These are phyloP conservation scores for Hydractinia symbiolongicarpus DNA, from an alignment of 30 jellyfish, hydroid and myxozoan genomes.

Conservation along the genomic window DNA sequence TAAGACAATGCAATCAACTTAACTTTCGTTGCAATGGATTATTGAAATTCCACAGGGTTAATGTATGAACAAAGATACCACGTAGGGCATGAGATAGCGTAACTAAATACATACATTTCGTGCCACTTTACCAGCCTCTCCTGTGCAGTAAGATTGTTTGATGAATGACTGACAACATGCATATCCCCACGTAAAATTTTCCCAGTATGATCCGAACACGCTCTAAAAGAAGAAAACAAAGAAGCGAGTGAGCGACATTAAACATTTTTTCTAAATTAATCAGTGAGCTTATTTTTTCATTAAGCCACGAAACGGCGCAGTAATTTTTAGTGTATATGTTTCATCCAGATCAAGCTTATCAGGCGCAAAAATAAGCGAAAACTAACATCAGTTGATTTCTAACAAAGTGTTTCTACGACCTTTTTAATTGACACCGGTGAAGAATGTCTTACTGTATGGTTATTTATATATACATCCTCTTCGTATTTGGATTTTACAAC, in stretches of 20 bases:
- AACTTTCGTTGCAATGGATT: too few species aligned
- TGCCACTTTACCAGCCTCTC: constrained; percentile 93
- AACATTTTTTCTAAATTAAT: too few species aligned
- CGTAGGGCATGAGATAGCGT: background rate
- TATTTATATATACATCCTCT: constrained; percentile 89
- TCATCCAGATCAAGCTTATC: too few species aligned
- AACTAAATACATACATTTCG: constrained; percentile 40
- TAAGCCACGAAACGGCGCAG: too few species aligned
- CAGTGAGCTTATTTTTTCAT: too few species aligned
- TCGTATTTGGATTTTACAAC: constrained; percentile 83
- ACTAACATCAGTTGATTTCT: too few species aligned
- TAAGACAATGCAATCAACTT: too few species aligned
- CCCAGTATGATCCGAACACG: constrained; percentile 99
- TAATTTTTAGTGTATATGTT: too few species aligned
- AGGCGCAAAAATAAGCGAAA: too few species aligned
- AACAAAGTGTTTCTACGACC: too few species aligned
- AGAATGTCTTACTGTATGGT: constrained; percentile 73
- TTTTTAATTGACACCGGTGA: background rate
- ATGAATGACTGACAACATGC: constrained; percentile 98
- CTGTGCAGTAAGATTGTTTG: constrained; percentile 96
- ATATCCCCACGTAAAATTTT: constrained; percentile 94
- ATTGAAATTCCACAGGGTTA: too few species aligned
- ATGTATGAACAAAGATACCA: background rate
- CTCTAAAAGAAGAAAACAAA: constrained; percentile 34
- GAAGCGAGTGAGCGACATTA: too few species aligned